Base-by-base conservation (phyloP, 2,888 invertebrate genomes). In the Resseliella maxima region DNA sequence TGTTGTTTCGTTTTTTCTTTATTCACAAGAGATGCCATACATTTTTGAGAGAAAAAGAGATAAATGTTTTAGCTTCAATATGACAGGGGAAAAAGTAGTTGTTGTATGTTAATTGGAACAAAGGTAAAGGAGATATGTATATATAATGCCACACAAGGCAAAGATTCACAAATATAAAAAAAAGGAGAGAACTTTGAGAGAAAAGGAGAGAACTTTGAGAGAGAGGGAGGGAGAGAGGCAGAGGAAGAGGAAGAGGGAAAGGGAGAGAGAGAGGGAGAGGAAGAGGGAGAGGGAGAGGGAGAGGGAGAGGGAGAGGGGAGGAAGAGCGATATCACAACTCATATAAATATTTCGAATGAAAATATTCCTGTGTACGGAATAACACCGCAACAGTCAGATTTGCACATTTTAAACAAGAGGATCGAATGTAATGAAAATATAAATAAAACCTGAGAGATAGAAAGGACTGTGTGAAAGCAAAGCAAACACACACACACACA, bases 71-170 rank as follows among this genome's bases (percentile, higher is more conserved):
- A 72, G 27, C 72, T 12, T 35, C 3, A 31, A 72, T 12, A 72
- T 72, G 72, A 72, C 10, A 72, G 1, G 1, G 12, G n/a, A 38
- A 83, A 24, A 41, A 41, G 83, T n/a, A 15, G 3, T 31, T 27
- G 72, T 72, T 72, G 31, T 72, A 72, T 72, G 72, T 72, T 72
- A 72, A 72, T 72, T 72, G 72, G 72, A 72, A 72, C 72, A 72
- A 72, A 72, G 72, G 35, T 72, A 72, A 18, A 15, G 18, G 15
- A 59, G 27, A 59, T n/a, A n/a, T n/a, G n/a, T n/a, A n/a, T n/a
- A n/a, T n/a, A n/a, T n/a, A n/a, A n/a, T n/a, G n/a, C n/a, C n/a
- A n/a, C n/a, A n/a, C n/a, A n/a, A n/a, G n/a, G n/a, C n/a, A n/a
- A n/a, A n/a, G n/a, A n/a, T n/a, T n/a, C n/a, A n/a, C n/a, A n/a